Evolutionary conservation across 2,888 invertebrate genomes (phyloP).

Genomic region (Volucella inflata): DNA sequence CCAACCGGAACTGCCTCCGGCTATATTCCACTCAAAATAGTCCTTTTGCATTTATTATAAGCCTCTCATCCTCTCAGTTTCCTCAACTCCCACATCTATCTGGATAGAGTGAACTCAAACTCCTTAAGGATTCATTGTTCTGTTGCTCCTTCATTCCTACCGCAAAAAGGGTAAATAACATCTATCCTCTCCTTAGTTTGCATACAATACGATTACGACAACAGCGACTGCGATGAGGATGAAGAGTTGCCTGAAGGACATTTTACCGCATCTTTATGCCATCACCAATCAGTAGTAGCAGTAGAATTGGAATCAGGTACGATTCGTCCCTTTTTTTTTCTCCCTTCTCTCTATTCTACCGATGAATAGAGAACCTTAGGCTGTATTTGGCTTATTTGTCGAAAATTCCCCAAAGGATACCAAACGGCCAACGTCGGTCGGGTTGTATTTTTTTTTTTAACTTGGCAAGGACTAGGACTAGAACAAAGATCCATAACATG

Average conservation of each 20-base stretch:
- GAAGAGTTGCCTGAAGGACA: slow-evolving; percentile 44
- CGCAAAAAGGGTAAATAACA: slow-evolving; percentile 45
- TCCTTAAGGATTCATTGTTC: slow-evolving; percentile 32
- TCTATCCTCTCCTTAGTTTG: slow-evolving; percentile 32
- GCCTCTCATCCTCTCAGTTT: neutral
- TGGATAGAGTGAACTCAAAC: slow-evolving; percentile 11
- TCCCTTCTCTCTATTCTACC: slow-evolving; percentile 12
- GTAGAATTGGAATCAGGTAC: slow-evolving; percentile 61
- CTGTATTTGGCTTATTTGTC: slow-evolving; percentile 36
- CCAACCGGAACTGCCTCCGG: slow-evolving; percentile 4
- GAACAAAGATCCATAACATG: neutral
- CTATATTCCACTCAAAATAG: slow-evolving; percentile 38
- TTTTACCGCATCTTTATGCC: slow-evolving; percentile 50
- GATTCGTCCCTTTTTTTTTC: slow-evolving; percentile 32
- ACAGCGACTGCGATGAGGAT: neutral
- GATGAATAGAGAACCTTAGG: slow-evolving; percentile 3
- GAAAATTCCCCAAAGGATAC: slow-evolving; percentile 39
- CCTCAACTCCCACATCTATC: neutral
- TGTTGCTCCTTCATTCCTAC: neutral
- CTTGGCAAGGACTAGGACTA: neutral
- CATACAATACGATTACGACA: slow-evolving; percentile 6
- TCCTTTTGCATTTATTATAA: slow-evolving; percentile 53
- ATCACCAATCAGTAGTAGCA: slow-evolving; percentile 54
- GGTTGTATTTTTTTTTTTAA: slow-evolving; percentile 29
- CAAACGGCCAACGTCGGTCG: slow-evolving; percentile 7